phyloP scores from a whole-genome alignment of 2,113 vertebrate species.

The Rhegmatorhina hoffmannsi region DNA sequence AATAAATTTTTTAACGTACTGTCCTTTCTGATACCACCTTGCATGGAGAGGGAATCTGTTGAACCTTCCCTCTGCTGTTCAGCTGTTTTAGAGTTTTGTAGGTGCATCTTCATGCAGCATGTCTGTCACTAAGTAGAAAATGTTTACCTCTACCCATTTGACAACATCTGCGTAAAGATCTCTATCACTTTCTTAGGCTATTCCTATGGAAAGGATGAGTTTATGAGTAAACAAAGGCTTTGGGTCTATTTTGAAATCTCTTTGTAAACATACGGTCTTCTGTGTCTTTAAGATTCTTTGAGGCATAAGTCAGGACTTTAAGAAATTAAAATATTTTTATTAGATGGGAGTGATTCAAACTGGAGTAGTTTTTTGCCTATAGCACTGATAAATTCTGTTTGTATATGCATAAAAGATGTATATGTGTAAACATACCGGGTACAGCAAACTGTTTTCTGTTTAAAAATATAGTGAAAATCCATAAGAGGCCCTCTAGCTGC shows the following conservation, averaged over 20 bases:
- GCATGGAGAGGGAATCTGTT: background rate
- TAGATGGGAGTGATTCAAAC: background rate
- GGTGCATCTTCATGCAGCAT: background rate
- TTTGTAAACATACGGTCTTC: background rate
- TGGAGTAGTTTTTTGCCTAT: background rate
- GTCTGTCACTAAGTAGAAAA: background rate
- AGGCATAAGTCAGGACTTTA: background rate
- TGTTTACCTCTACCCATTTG: background rate
- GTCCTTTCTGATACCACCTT: background rate
- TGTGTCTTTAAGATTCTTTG: constrained; percentile 26
- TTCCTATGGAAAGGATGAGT: background rate
- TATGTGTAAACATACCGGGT: background rate
- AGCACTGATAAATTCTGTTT: background rate
- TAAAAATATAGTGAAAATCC: background rate
- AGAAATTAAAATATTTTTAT: constrained; percentile 41
- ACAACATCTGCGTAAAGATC: background rate
- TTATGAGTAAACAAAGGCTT: background rate
- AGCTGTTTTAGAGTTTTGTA: background rate
- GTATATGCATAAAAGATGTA: background rate
- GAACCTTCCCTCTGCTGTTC: background rate
- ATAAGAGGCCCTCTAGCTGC: background rate
- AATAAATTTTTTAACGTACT: background rate
- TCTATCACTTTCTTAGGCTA: background rate
- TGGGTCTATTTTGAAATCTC: constrained; percentile 1
- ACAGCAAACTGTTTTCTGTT: background rate